Evolutionary conservation across 2,113 vertebrate species (phyloP).

Genomic region (Trinectes maculatus): DNA sequence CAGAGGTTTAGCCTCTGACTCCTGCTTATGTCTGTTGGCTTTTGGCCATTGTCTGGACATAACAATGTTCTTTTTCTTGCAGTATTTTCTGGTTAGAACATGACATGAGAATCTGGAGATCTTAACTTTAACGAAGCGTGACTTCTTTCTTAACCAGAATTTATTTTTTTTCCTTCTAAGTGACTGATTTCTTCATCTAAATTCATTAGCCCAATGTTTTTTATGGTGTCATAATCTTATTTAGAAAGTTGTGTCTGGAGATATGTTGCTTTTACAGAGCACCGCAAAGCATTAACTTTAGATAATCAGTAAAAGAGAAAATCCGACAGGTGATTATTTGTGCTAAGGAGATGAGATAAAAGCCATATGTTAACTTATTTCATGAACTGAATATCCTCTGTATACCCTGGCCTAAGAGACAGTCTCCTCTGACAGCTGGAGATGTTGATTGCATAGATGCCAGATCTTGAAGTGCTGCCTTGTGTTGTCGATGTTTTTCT

Average conservation of each 20-base stretch:
- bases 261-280: constrained; percentile 10
- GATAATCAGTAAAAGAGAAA: no score
- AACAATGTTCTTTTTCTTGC: constrained; percentile 3
- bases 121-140: neutral
- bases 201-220: no score
- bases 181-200: no score
- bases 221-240: no score
- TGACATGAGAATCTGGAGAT: neutral
- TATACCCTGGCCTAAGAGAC: neutral
- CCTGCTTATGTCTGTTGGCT: neutral
- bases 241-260: constrained; percentile 6
- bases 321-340: constrained; percentile 25
- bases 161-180: no score
- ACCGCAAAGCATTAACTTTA: constrained; percentile 6
- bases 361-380: constrained; percentile 7
- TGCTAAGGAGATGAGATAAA: constrained; percentile 2
- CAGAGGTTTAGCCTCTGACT: constrained; percentile 21
- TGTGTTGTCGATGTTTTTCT: constrained; percentile 38
- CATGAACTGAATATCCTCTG: constrained; percentile 25
- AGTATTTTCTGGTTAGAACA: constrained; percentile 4
- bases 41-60: neutral
- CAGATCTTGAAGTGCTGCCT: constrained; percentile 46
- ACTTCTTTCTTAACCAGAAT: no score
- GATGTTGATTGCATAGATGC: constrained; percentile 24
- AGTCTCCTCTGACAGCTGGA: constrained; percentile 5